Percentiles rank a stretch among this genome's conserved stretches.
phyloP scores from a whole-genome alignment of 2,888 invertebrate species.

The Seladonia tumulorum region DNA sequence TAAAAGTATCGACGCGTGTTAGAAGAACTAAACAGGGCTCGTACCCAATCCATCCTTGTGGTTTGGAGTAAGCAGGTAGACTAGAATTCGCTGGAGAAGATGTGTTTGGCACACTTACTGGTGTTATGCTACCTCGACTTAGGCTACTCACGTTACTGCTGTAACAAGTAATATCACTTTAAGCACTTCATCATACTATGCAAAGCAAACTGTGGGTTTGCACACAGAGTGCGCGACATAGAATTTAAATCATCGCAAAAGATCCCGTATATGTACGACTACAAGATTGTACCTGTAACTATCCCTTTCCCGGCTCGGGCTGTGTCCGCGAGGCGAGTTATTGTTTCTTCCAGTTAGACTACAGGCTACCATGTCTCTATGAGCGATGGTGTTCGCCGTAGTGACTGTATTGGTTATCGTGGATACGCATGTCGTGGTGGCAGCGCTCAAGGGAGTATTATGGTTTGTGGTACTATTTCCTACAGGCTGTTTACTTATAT shows the following conservation, averaged over 20 bases:
- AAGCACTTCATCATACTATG: background rate
- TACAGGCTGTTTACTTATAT: slow-evolving; percentile 80
- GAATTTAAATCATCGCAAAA: background rate
- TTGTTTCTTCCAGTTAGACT: slow-evolving; percentile 85
- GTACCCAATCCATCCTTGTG: slow-evolving; percentile 84
- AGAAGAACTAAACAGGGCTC: background rate
- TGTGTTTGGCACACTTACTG: slow-evolving; percentile 85
- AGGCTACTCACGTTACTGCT: slow-evolving; percentile 94
- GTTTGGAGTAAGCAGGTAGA: slow-evolving; percentile 86
- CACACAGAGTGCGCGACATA: background rate
- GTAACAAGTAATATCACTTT: slow-evolving; percentile 76
- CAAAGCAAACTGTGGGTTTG: background rate
- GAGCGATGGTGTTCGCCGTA: slow-evolving; percentile 84
- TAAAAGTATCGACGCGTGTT: background rate
- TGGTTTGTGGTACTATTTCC: slow-evolving; percentile 75
- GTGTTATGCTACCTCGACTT: slow-evolving; percentile 89
- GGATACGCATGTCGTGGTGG: slow-evolving; percentile 82
- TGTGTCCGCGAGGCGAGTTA: slow-evolving; percentile 92
- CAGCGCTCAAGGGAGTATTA: slow-evolving; percentile 81
- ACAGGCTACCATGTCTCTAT: slow-evolving; percentile 84
- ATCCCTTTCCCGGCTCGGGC: slow-evolving; percentile 92
- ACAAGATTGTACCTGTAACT: slow-evolving; percentile 90
- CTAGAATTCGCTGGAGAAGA: slow-evolving; percentile 87
- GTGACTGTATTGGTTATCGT: slow-evolving; percentile 84
- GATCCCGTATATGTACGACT: slow-evolving; percentile 14